A percentile compares a stretch with the other conserved stretches of the same genome.
These are phyloP conservation scores for Spatulosminthurus flaviceps DNA, from an alignment of 2,888 invertebrate genomes.

Conservation along the genomic window DNA sequence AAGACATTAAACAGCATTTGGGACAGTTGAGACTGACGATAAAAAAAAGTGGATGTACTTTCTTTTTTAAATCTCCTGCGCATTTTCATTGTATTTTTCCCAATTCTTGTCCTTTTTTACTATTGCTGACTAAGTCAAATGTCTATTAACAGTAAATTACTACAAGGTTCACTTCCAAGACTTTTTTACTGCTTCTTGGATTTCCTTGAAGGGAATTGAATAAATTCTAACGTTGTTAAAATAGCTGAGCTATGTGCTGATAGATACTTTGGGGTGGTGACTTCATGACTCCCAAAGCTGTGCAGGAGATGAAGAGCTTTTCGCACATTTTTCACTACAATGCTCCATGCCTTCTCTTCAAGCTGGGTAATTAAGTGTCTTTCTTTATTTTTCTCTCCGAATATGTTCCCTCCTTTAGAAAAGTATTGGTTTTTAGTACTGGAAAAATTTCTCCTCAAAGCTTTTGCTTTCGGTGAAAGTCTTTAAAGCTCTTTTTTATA, in stretches of 20 bases:
- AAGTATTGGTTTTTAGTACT: no score
- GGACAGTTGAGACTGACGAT: background rate
- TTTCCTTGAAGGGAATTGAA: background rate
- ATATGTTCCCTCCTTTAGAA: no score
- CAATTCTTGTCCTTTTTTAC: background rate
- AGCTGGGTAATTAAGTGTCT: no score
- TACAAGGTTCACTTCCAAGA: background rate
- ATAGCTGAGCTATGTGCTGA: background rate
- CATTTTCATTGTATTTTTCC: no score
- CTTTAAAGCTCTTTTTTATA: no score
- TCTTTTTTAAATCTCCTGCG: no score
- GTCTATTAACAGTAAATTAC: conserved; percentile 1
- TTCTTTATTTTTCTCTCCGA: no score
- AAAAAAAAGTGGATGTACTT: background rate
- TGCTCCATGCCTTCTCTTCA: no score
- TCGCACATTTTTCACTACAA: no score
- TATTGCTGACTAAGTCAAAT: background rate
- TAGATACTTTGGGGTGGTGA: background rate
- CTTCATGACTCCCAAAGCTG: background rate
- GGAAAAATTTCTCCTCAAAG: no score
- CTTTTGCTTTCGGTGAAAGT: no score
- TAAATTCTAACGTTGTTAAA: background rate
- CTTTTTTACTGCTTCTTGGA: background rate
- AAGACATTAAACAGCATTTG: background rate
- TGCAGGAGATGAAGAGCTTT: background rate